Percentiles rank a stretch among this genome's conserved stretches.
Conservation (phyloP, 2,797 vertebrate species). For the Sebastes dallii region DNA sequence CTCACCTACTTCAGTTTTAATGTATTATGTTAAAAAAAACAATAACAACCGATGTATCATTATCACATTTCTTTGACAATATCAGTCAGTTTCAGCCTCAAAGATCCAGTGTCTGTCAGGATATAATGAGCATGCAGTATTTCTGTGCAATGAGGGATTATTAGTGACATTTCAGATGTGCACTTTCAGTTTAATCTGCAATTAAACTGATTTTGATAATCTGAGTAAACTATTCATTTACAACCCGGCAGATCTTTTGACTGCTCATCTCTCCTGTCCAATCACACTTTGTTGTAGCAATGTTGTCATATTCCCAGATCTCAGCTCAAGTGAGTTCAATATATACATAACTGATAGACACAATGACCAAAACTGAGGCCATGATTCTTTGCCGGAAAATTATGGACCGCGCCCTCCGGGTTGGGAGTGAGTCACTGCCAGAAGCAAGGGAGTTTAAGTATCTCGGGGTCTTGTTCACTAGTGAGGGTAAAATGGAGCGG, state of each 20-base stretch:
- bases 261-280: not conserved
- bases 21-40: not conserved
- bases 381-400: no score
- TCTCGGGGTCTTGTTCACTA: no score
- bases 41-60: not conserved
- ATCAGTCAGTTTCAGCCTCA: not conserved
- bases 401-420: no score
- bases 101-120: no score
- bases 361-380: not conserved
- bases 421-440: no score
- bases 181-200: not conserved
- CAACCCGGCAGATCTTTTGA: not conserved
- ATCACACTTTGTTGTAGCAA: not conserved
- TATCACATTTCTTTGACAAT: not conserved
- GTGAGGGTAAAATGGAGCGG: no score
- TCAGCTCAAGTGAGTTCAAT: not conserved
- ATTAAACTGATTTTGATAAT: not conserved
- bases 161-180: not conserved
- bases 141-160: not conserved
- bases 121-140: not conserved
- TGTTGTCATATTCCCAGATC: not conserved
- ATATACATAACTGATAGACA: not conserved
- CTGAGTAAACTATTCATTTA: not conserved
- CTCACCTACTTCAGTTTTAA: no score
- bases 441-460: no score